These are phyloP conservation scores for Scaptomyza flava DNA, from an alignment of 2,888 invertebrate species.

Conservation along the genomic window DNA sequence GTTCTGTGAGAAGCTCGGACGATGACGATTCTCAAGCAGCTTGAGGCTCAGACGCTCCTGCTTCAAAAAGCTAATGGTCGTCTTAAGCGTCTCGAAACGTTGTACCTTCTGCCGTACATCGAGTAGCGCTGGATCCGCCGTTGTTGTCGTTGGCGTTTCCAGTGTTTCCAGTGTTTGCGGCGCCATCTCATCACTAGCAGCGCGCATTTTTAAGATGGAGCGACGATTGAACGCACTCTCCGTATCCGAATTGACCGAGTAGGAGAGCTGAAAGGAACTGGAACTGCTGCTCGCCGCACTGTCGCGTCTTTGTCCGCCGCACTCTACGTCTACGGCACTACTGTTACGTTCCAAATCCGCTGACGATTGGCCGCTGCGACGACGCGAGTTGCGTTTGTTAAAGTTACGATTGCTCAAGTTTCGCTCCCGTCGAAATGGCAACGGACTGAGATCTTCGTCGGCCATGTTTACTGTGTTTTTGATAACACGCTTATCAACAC, in stretches of 20 bases:
- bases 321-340: constrained; percentile 45
- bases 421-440: constrained; percentile 80
- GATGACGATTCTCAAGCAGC: constrained; percentile 62
- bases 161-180: neutral
- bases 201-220: constrained; percentile 75
- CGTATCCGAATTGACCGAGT: constrained; percentile 81
- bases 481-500: constrained; percentile 60
- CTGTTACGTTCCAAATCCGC: constrained; percentile 53
- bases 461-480: constrained; percentile 56
- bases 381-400: constrained; percentile 74
- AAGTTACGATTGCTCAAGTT: constrained; percentile 82
- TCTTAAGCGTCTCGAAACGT: constrained; percentile 77
- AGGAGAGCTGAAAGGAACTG: constrained; percentile 78
- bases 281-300: constrained; percentile 53
- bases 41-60: constrained; percentile 65
- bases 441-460: constrained; percentile 79
- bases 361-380: constrained; percentile 61
- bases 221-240: constrained; percentile 79
- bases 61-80: constrained; percentile 42
- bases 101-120: constrained; percentile 79
- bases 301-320: constrained; percentile 48
- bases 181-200: constrained; percentile 27
- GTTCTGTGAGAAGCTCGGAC: constrained; percentile 46
- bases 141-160: constrained; percentile 37
- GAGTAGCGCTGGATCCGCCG: constrained; percentile 73